Evolutionary conservation across 2,113 vertebrate species (phyloP), one percentile per base, ranked within the genome.

Genomic region (Anolis sagrei): DNA sequence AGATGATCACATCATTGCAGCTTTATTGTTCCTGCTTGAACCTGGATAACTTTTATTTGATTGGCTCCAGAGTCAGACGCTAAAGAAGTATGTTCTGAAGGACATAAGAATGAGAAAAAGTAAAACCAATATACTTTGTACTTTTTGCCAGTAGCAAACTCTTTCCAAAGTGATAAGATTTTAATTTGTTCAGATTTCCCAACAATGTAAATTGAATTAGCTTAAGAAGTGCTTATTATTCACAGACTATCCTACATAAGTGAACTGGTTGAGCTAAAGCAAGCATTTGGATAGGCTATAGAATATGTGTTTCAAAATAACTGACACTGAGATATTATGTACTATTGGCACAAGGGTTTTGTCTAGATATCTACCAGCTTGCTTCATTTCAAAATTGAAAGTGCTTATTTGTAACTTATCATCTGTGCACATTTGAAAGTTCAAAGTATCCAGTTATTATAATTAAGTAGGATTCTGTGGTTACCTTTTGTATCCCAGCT

Each of bases 401-500:
- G 0, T 61, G 87, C 58, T 13, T 79, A 86, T 85, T 72, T 21
- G 6, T 79, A 85, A 44, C 19, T 0, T 1, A 39, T 74, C 51
- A 82, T 51, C 16, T 36, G 19, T 64, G 34, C 81, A 51, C 81
- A 83, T 90, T 92, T 70, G n/a, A 81, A 85, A 92, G 49, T 80
- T 88, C 51, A 2, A 48, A 90, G n/a, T 89, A 82, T 93, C 93
- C 16, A 18, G 32, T 88, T 95, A 93, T 88, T 4, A n/a, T 89
- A 94, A 95, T 95, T 88, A 93, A 92, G n/a, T 86, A 78, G 84
- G 66, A 76, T 92, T 95, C 92, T 93, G 69, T 0, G 0, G 69
- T 91, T 96, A 85, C 79, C 51, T 92, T 94, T 94, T 90, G 89
- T 90, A 93, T 93, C 76, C 77, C 79, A 92, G 77, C 88, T 91